Conservation (phyloP, 2,888 invertebrate genomes). For the Orthosia incerta region DNA sequence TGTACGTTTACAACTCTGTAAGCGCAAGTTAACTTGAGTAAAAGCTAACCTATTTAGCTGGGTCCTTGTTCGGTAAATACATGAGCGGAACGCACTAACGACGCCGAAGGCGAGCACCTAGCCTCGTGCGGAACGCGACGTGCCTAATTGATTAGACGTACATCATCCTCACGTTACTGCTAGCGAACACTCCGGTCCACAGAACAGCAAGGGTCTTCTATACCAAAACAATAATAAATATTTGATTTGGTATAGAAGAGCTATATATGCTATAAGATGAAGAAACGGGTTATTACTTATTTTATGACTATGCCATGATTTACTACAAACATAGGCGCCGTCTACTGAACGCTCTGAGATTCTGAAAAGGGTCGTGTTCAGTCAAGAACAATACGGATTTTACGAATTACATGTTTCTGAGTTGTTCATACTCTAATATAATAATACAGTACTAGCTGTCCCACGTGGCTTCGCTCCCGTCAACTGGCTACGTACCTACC, state of each 20-base stretch:
- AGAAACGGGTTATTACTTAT: conserved; percentile 26
- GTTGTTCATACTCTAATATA: too few species aligned
- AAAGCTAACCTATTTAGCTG: conserved; percentile 21
- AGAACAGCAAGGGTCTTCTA: conserved; percentile 21
- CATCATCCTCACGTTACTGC: conserved; percentile 49
- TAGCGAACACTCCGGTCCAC: conserved; percentile 28
- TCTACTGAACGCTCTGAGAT: neutral
- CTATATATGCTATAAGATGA: neutral
- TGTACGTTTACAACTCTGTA: neutral
- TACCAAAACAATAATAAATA: conserved; percentile 52
- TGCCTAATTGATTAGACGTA: conserved; percentile 64
- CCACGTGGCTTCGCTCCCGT: too few species aligned
- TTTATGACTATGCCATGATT: conserved; percentile 8
- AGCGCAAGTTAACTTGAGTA: conserved; percentile 13
- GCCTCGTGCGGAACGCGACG: conserved; percentile 57
- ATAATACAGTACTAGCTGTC: too few species aligned
- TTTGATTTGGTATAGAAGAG: conserved; percentile 9
- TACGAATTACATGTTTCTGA: neutral
- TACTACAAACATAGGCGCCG: neutral
- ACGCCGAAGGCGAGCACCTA: conserved; percentile 48
- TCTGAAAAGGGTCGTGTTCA: neutral
- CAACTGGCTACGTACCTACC: too few species aligned
- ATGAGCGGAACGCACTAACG: conserved; percentile 36
- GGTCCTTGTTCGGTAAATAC: conserved; percentile 45
- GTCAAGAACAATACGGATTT: neutral